Conservation (phyloP, 1,140 invertebrate genomes). For the Elysia chlorotica region DNA sequence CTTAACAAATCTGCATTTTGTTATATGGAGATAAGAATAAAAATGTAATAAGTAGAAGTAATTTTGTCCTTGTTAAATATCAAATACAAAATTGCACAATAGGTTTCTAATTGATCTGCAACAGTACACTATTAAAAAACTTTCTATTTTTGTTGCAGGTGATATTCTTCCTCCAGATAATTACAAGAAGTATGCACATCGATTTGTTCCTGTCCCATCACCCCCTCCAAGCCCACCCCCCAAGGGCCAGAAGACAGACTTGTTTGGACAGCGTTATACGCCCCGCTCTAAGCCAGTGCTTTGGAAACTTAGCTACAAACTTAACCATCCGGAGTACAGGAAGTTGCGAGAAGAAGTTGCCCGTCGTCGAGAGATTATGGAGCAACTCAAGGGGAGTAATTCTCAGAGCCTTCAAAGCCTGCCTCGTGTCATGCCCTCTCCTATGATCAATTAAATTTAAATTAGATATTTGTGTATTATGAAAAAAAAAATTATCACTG, state of each 20-base stretch:
- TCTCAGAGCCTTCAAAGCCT: no score
- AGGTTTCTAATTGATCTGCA: no score
- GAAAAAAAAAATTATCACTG: no score
- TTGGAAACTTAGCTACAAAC: constrained; percentile 55
- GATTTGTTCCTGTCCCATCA: constrained; percentile 42
- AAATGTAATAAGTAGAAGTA: no score
- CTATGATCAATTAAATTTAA: constrained; percentile 20
- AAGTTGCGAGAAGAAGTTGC: constrained; percentile 44
- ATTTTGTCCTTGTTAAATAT: no score
- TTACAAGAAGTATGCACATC: constrained; percentile 55
- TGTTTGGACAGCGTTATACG: constrained; percentile 46
- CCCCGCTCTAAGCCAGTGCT: constrained; percentile 43
- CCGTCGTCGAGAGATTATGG: constrained; percentile 32
- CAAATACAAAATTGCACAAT: no score
- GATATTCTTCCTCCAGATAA: constrained; percentile 59
- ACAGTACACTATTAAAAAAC: no score
- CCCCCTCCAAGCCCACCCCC: constrained; percentile 41
- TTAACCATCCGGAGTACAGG: constrained; percentile 51
- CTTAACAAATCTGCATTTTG: no score
- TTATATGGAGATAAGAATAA: no score
- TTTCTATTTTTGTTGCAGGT: constrained; percentile 37
- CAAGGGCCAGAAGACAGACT: constrained; percentile 42
- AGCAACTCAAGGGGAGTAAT: constrained; percentile 29
- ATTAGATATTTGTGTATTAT: no score
- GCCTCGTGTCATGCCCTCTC: constrained; percentile 29